Conservation (phyloP, 2,113 vertebrate species). For the Grantiella picta region DNA sequence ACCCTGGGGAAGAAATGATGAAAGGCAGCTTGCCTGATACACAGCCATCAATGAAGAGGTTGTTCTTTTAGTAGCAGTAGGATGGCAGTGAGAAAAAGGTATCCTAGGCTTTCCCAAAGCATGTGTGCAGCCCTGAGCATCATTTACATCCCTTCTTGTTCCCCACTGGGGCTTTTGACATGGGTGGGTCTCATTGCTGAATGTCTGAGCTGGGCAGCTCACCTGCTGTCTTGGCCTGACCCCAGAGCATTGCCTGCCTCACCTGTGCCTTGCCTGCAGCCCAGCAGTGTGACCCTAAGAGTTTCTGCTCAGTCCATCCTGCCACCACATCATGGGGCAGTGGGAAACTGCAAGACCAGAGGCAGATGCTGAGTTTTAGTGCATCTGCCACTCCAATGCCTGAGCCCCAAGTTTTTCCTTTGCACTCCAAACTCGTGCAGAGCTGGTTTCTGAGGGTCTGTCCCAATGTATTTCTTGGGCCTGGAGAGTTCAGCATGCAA, state of each 20-base stretch:
- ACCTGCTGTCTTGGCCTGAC: neutral
- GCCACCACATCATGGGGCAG: neutral
- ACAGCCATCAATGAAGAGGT: neutral
- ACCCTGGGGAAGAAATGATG: neutral
- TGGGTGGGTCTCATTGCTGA: neutral
- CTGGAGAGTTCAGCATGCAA: neutral
- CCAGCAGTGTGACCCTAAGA: neutral
- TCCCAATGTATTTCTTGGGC: neutral
- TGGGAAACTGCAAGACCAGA: neutral
- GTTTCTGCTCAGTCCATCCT: neutral
- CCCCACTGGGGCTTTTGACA: rapidly evolving
- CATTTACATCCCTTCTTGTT: neutral
- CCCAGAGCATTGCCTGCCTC: neutral
- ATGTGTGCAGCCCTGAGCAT: neutral
- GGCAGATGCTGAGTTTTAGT: neutral
- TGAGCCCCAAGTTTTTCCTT: neutral
- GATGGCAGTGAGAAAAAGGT: neutral
- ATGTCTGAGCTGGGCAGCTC: neutral
- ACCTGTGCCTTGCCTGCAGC: neutral
- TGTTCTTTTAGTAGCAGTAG: neutral
- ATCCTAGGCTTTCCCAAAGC: neutral
- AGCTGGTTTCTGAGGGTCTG: neutral
- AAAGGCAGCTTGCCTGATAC: neutral
- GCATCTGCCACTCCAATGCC: neutral
- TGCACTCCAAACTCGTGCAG: neutral